Conservation (phyloP, 1,140 invertebrate genomes). For the Drosophila repletoides region DNA sequence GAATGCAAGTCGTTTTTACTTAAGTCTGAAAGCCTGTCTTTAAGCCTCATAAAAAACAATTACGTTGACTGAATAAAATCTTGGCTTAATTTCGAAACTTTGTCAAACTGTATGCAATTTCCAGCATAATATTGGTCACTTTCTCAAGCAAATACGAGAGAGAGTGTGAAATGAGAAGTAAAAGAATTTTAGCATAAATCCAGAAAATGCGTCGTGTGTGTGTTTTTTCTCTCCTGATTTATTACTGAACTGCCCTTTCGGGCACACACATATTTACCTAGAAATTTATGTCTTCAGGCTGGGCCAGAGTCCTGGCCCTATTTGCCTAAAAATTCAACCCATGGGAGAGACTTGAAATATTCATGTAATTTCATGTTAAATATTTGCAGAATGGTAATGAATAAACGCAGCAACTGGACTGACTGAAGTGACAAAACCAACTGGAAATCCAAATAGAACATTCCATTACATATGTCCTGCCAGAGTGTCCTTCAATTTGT, state of each 20-base stretch:
- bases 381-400: constrained; percentile 45
- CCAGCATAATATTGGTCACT: too few species aligned
- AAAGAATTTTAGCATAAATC: too few species aligned
- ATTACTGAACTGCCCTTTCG: constrained; percentile 1
- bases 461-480: constrained; percentile 38
- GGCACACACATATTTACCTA: not conserved
- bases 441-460: constrained; percentile 20
- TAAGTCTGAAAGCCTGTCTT: too few species aligned
- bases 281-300: constrained; percentile 1
- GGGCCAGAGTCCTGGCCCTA: not conserved
- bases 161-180: too few species aligned
- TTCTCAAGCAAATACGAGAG: too few species aligned
- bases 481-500: constrained; percentile 46
- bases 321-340: constrained; percentile 26
- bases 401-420: constrained; percentile 26
- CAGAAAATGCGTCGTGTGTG: not conserved
- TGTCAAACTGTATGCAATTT: too few species aligned
- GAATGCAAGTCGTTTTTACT: too few species aligned
- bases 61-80: too few species aligned
- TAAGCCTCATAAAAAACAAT: too few species aligned
- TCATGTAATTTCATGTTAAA: constrained; percentile 51
- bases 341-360: constrained; percentile 43
- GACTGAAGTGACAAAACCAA: constrained; percentile 13
- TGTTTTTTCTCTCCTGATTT: constrained; percentile 19
- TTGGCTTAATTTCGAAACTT: too few species aligned